Conservation (phyloP, 1,140 invertebrate species). For the Papilio polyxenes region DNA sequence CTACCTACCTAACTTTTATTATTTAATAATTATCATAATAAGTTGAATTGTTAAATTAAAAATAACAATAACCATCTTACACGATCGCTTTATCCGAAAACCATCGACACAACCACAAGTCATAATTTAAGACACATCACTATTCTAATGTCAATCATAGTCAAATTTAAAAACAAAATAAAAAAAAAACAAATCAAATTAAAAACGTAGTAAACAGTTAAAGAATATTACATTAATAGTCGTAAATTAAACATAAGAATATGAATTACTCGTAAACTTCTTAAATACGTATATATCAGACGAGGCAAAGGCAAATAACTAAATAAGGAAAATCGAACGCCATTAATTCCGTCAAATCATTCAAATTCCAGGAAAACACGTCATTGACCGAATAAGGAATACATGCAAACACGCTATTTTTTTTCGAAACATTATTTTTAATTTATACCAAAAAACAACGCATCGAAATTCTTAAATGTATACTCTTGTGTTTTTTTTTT, state of each 20-base stretch:
- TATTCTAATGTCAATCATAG: constrained; percentile 14
- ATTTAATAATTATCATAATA: not conserved
- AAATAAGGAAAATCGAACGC: constrained; percentile 27
- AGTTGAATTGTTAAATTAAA: not conserved
- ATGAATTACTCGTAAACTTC: not conserved
- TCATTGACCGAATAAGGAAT: constrained; percentile 33
- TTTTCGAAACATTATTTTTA: not conserved
- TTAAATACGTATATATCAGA: not conserved
- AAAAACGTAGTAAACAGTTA: not conserved
- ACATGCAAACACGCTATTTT: not conserved
- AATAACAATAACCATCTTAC: constrained; percentile 45
- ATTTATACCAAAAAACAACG: not conserved
- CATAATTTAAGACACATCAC: constrained; percentile 40
- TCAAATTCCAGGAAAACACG: constrained; percentile 48
- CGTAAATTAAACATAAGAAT: not conserved
- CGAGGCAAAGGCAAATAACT: not conserved
- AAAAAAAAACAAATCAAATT: not conserved
- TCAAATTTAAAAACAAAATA: not conserved
- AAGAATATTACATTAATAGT: not conserved
- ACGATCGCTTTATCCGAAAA: constrained; percentile 46
- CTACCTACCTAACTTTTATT: too few relatives aligned
- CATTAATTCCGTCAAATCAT: constrained; percentile 29
- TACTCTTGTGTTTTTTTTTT: too few relatives aligned
- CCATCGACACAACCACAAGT: constrained; percentile 54
- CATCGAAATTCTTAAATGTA: too few relatives aligned